Conservation (phyloP, 2,797 vertebrate genomes). For the Melopsittacus undulatus region DNA sequence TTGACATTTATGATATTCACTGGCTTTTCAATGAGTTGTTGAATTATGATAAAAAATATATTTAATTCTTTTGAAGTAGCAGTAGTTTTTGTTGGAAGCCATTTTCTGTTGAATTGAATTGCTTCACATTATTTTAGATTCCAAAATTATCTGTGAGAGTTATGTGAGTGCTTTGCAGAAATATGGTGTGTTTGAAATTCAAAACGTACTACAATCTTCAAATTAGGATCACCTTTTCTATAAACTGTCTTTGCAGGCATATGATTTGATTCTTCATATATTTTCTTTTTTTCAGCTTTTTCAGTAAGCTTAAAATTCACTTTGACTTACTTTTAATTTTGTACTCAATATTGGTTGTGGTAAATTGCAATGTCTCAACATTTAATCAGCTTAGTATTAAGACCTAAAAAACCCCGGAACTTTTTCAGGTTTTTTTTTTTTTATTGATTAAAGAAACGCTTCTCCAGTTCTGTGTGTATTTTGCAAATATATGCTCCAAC, state of each 20-base stretch:
- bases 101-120: background rate
- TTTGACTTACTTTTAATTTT: background rate
- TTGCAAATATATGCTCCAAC: background rate
- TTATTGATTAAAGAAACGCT: background rate
- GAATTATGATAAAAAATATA: background rate
- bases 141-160: background rate
- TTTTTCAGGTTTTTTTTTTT: background rate
- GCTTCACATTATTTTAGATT: background rate
- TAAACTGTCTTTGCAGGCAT: background rate
- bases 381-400: background rate
- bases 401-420: background rate
- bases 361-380: background rate
- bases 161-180: background rate
- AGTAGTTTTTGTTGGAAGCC: background rate
- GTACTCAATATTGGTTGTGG: background rate
- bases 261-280: background rate
- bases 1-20: background rate
- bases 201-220: background rate
- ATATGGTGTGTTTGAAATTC: background rate
- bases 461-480: background rate
- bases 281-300: background rate
- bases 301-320: background rate
- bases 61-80: background rate
- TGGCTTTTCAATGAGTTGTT: background rate
- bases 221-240: background rate